Evolutionary conservation across 1,140 invertebrate genomes (phyloP).

Genomic region (Leguminivora glycinivorella): DNA sequence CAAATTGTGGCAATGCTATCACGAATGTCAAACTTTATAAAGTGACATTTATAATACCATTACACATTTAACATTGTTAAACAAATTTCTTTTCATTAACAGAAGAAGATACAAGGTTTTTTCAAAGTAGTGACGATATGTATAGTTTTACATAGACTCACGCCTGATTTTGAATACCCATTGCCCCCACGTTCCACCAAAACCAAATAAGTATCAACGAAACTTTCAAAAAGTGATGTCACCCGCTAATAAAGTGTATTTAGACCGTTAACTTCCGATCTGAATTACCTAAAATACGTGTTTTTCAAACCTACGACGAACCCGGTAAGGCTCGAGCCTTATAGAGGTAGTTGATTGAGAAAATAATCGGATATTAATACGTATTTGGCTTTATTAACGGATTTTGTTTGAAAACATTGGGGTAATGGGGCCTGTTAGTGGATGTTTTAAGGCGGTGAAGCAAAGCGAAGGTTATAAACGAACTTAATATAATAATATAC

Average conservation of each 20-base stretch:
- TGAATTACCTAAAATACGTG: slow-evolving; percentile 49
- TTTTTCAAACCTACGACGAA: slow-evolving; percentile 36
- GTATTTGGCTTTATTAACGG: slow-evolving; percentile 41
- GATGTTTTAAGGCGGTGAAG: background rate
- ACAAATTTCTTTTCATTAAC: too few species aligned
- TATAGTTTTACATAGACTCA: too few species aligned
- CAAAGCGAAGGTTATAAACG: background rate
- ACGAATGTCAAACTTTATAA: too few species aligned
- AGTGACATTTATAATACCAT: too few species aligned
- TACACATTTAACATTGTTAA: too few species aligned
- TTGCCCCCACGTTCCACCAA: slow-evolving; percentile 3
- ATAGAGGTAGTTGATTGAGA: slow-evolving; percentile 37
- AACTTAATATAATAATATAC: too few species aligned
- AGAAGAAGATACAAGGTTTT: too few species aligned
- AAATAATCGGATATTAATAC: slow-evolving; percentile 39
- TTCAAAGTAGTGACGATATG: too few species aligned
- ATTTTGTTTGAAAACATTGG: slow-evolving; percentile 37
- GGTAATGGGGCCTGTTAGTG: slow-evolving; percentile 28
- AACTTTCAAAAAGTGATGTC: slow-evolving; percentile 26
- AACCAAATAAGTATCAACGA: background rate
- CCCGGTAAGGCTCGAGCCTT: slow-evolving; percentile 42
- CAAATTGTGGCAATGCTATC: too few species aligned
- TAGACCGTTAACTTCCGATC: slow-evolving; percentile 48
- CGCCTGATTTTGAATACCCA: too few species aligned
- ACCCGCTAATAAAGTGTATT: slow-evolving; percentile 18